A percentile compares a stretch with the other conserved stretches of the same genome.
These are phyloP conservation scores for Ichneumon xanthorius DNA, from an alignment of 2,888 invertebrate species.

Conservation along the genomic window DNA sequence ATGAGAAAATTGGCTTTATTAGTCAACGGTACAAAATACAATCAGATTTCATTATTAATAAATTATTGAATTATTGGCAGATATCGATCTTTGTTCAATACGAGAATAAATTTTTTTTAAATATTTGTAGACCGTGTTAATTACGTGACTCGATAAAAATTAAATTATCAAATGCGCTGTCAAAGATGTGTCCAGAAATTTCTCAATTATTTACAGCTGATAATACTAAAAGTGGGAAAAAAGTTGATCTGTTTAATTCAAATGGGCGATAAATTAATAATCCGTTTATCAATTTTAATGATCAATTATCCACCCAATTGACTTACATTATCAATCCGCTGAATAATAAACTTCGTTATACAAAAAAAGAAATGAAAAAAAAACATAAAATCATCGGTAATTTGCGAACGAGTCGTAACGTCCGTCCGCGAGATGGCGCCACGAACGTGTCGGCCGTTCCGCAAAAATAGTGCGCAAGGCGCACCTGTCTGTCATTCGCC, in stretches of 20 bases:
- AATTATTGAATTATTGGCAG: neutral
- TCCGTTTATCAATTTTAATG: neutral
- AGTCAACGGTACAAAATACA: no score
- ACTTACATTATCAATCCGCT: neutral
- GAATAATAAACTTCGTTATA: neutral
- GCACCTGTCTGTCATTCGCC: constrained; percentile 78
- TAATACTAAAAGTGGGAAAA: neutral
- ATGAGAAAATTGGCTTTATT: no score
- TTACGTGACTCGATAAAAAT: neutral
- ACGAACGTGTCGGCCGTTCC: constrained; percentile 39
- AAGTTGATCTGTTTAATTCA: neutral
- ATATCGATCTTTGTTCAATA: neutral
- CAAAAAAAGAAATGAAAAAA: neutral
- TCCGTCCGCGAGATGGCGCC: constrained; percentile 57
- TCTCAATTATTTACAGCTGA: neutral
- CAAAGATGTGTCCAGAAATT: neutral
- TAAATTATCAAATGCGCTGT: neutral
- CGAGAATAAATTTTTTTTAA: no score
- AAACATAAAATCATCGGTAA: neutral
- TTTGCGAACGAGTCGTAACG: neutral
- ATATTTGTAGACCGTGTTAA: no score
- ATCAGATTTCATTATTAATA: no score
- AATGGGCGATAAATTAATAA: neutral
- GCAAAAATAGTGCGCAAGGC: constrained; percentile 69
- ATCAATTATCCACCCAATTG: neutral